Evolutionary conservation across 2,888 invertebrate species (phyloP), one percentile per base, ranked within the genome.

Genomic region (Labia minor): DNA sequence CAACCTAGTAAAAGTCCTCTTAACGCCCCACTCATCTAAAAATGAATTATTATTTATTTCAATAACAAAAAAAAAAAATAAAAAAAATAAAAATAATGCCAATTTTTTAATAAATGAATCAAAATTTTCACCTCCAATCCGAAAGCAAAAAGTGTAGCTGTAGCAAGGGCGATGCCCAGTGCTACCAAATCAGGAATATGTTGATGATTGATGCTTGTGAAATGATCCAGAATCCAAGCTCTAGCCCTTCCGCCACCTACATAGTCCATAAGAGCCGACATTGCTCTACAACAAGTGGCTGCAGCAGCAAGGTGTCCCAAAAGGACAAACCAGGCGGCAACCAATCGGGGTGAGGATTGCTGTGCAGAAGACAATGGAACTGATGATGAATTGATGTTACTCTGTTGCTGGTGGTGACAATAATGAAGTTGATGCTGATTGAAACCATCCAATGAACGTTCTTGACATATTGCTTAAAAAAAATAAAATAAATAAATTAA

Each of bases 51-150:
- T 26, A 26, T 6, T 26, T 26, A 49, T 33, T 33, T 49, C 14
- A 49, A 14, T 8, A 14, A 49, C 49, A 10, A 49, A 49, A 10
- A 4, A 49, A 49, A 3, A 49, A 49, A 49, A 10, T 14, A 49
- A 49, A 3, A 49, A 49, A 49, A 49, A 16, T 16, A 49, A 26
- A 26, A 26, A 6, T 26, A 6, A 26, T 26, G 3, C 26, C 3
- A 6, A 26, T 26, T 26, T 26, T 26, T 26, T 26, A 8, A 26
- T n/a, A n/a, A n/a, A n/a, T n/a, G n/a, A n/a, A n/a, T n/a, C n/a
- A n/a, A n/a, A n/a, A n/a, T n/a, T n/a, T n/a, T n/a, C 74, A 84
- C 85, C 79, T 85, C 85, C 37, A 85, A 75, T 37, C 85, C 85
- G 72, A 85, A 80, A 84, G 85, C 85, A 72, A 84, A 85, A 77